These are phyloP conservation scores for Microcebus murinus DNA, from an alignment of 2,113 vertebrate species.

Conservation along the genomic window DNA sequence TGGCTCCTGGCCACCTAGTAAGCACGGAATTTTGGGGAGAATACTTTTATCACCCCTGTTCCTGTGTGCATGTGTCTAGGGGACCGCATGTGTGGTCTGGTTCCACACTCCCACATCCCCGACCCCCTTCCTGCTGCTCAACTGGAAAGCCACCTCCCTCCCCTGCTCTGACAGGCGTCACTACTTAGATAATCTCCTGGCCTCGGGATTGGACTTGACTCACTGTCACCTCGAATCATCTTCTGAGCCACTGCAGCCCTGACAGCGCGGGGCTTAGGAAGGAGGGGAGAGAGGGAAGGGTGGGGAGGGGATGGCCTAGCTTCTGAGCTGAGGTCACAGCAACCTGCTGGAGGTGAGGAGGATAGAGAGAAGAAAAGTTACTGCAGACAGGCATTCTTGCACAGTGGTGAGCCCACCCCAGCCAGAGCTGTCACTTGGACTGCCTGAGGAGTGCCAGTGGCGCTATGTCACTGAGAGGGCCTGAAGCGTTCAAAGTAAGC, in stretches of 20 bases:
- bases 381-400: not conserved
- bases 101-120: rapidly evolving
- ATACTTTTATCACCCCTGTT: not conserved
- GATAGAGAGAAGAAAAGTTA: not conserved
- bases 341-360: not conserved
- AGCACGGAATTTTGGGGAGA: not conserved
- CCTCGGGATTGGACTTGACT: conserved; percentile 63
- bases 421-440: not conserved
- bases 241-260: conserved; percentile 27
- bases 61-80: not conserved
- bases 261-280: not conserved
- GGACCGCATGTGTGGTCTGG: not conserved
- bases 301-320: not conserved
- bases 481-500: not conserved
- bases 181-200: conserved; percentile 51
- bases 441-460: rapidly evolving
- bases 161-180: conserved; percentile 52
- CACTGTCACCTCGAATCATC: conserved; percentile 65
- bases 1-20: not conserved
- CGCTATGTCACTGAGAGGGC: not conserved
- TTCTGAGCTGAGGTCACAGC: conserved; percentile 11
- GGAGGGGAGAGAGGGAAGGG: not conserved
- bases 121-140: not conserved
- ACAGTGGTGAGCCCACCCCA: rapidly evolving
- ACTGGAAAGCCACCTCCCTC: conserved; percentile 10